Evolutionary conservation across 2,888 invertebrate species (phyloP).

Genomic region (Dryocosmus kuriphilus): DNA sequence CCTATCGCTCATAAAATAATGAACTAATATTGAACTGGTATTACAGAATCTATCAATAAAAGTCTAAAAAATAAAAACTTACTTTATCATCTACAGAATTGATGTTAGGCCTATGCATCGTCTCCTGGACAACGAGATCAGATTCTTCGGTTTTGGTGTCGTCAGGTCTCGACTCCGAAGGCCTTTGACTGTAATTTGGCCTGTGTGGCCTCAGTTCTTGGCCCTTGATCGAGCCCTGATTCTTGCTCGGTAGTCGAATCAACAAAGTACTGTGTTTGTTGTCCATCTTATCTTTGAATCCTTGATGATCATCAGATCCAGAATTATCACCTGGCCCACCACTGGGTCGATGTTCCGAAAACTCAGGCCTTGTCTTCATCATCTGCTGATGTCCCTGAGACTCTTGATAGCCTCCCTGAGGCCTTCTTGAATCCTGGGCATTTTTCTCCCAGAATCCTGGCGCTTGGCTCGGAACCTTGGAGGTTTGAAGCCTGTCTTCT

Average conservation of each 20-base stretch:
- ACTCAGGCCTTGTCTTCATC: constrained; percentile 61
- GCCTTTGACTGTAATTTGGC: constrained; percentile 65
- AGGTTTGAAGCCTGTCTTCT: constrained; percentile 58
- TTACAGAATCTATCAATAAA: not conserved
- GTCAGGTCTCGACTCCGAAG: constrained; percentile 67
- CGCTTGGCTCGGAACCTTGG: constrained; percentile 44
- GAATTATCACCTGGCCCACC: constrained; percentile 47
- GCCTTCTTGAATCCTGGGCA: constrained; percentile 52
- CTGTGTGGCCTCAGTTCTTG: constrained; percentile 63
- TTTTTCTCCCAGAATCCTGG: constrained; percentile 55
- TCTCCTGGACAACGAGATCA: constrained; percentile 71
- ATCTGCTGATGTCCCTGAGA: constrained; percentile 54
- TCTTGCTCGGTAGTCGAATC: constrained; percentile 70
- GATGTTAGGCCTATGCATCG: constrained; percentile 70
- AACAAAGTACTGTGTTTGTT: constrained; percentile 64
- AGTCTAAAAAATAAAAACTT: constrained; percentile 48
- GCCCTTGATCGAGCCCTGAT: constrained; percentile 61
- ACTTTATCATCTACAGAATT: constrained; percentile 69
- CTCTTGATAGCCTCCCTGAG: constrained; percentile 49
- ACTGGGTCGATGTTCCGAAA: constrained; percentile 46
- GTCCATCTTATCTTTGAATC: constrained; percentile 69
- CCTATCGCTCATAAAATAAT: constrained; percentile 20
- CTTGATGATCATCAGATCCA: constrained; percentile 56
- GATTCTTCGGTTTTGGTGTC: constrained; percentile 63
- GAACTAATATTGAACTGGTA: not conserved